A percentile compares a stretch with the other conserved stretches of the same genome.
These are phyloP conservation scores for Atrichornis clamosus DNA, from an alignment of 2,113 vertebrate species.

Conservation along the genomic window DNA sequence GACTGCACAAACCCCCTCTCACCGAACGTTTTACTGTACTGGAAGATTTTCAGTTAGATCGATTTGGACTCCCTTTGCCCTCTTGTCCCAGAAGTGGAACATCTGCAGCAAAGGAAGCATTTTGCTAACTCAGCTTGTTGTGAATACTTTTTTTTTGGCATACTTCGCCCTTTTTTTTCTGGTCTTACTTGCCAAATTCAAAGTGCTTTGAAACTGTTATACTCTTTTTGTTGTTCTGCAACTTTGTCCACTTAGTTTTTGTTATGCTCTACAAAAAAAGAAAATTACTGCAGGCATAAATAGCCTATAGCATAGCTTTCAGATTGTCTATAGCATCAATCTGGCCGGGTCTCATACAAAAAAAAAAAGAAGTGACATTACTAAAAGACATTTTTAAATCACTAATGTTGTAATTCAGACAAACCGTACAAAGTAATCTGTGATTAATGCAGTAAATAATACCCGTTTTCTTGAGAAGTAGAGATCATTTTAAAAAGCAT, in stretches of 20 bases:
- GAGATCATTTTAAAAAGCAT: background rate
- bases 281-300: background rate
- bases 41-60: conserved; percentile 7
- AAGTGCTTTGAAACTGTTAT: background rate
- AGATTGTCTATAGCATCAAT: background rate
- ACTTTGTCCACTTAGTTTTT: background rate
- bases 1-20: background rate
- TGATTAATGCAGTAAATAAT: background rate
- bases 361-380: background rate
- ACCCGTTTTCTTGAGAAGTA: background rate
- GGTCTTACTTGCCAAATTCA: background rate
- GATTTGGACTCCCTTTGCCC: background rate
- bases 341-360: background rate
- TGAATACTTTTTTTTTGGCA: background rate
- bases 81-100: background rate
- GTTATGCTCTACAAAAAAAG: background rate
- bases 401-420: background rate
- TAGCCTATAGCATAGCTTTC: background rate
- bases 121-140: conserved; percentile 8
- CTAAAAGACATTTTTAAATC: background rate
- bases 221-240: background rate
- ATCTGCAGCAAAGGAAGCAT: background rate
- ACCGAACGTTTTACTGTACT: background rate
- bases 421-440: background rate
- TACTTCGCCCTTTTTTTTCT: background rate